A percentile compares a stretch with the other conserved stretches of the same genome.
phyloP scores from a whole-genome alignment of 2,797 vertebrate genomes.

The Sciaenops ocellatus region DNA sequence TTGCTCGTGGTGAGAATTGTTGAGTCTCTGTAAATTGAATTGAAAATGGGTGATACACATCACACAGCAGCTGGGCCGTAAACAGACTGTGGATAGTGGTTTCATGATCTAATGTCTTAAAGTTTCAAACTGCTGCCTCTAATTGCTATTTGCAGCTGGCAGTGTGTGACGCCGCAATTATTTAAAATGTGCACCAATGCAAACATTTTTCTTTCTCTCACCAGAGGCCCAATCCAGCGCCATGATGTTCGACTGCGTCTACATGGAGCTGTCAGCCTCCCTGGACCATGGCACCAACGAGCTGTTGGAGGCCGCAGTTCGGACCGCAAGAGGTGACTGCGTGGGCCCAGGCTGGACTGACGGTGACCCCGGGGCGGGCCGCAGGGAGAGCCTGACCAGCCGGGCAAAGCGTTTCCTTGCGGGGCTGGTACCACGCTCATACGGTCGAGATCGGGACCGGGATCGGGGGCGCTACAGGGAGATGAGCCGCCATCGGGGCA shows the following conservation, averaged over 20 bases:
- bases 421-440: constrained; percentile 88
- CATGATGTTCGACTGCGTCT: constrained; percentile 90
- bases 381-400: constrained; percentile 92
- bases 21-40: too few species aligned
- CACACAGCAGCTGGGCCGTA: constrained; percentile 33
- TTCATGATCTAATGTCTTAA: constrained; percentile 35
- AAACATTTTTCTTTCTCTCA: constrained; percentile 14
- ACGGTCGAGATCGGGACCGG: constrained; percentile 81
- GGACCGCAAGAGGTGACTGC: constrained; percentile 89
- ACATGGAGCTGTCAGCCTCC: constrained; percentile 92
- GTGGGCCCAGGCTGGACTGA: constrained; percentile 81
- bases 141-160: constrained; percentile 41
- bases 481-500: constrained; percentile 84
- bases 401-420: constrained; percentile 92
- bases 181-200: background rate
- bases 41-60: constrained; percentile 7
- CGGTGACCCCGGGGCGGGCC: constrained; percentile 76
- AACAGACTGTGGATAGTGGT: constrained; percentile 10
- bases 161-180: constrained; percentile 24
- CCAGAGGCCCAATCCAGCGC: constrained; percentile 89
- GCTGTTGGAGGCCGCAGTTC: constrained; percentile 90
- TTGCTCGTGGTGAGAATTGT: too few species aligned
- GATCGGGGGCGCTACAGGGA: constrained; percentile 82
- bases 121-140: constrained; percentile 36
- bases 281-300: constrained; percentile 93